Conservation (phyloP, 2,797 vertebrate species). For the Myotis vivesi region DNA sequence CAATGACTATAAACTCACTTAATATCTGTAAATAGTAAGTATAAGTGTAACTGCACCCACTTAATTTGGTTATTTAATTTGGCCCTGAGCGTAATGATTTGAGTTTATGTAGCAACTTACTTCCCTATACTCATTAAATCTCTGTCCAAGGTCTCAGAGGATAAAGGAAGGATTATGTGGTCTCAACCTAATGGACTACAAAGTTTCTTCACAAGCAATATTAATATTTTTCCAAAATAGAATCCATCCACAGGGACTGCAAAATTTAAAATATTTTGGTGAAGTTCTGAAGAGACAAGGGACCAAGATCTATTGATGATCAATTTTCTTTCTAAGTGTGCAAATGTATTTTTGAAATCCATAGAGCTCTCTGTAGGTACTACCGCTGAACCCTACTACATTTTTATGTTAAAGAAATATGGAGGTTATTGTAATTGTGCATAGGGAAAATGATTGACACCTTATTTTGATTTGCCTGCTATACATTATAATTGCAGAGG, state of each 20-base stretch:
- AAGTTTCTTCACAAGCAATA: not conserved
- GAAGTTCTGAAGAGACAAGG: not conserved
- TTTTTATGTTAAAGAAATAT: not conserved
- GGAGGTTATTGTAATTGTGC: not conserved
- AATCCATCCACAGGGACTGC: not conserved
- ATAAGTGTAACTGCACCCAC: not conserved
- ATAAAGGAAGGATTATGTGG: not conserved
- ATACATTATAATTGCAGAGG: not conserved
- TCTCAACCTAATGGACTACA: not conserved
- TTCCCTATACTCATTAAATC: not conserved
- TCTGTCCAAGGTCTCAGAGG: not conserved
- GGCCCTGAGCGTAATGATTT: not conserved
- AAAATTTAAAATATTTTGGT: constrained; percentile 4
- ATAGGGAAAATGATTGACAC: not conserved
- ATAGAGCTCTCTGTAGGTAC: not conserved
- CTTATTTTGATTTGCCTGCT: not conserved
- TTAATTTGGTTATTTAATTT: constrained; percentile 39
- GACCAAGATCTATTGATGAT: not conserved
- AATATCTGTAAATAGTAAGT: constrained; percentile 13
- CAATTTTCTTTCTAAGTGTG: not conserved
- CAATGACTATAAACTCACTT: not conserved
- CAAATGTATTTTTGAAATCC: constrained; percentile 7
- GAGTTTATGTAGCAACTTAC: constrained; percentile 18
- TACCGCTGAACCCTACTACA: not conserved
- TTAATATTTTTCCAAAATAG: not conserved